Base-by-base conservation (phyloP, 2,113 vertebrate genomes). In the Ochotona curzoniae region DNA sequence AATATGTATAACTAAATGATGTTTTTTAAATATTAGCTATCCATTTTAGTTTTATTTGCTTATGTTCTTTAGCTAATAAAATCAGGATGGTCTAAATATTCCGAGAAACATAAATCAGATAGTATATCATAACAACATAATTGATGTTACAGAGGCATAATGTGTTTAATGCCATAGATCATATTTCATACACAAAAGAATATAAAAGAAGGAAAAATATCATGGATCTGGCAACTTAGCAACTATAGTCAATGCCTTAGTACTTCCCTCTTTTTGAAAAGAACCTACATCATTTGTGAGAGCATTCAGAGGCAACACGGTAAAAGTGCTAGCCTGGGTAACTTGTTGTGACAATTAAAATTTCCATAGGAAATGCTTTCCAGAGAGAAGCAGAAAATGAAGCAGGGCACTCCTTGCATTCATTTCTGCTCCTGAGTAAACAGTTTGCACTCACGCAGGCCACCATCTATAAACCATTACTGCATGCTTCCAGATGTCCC, bases 231-330 rank as follows among this genome's bases (percentile, higher is more conserved):
- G 30, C 66, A 89, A 83, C 67, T 93, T 73, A 90, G 54, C 63
- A 78, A 66, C 20, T 79, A 17, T 74, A 60, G 88, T 49, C 63
- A 83, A 54, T 61, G 32, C 11, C 14, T 91, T 66, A 73, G 75
- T 78, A 80, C 75, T 57, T 75, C 8, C 57, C 8, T 93, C 82
- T 80, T 87, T 88, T 35, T n/a, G 60, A 83, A 93, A 91, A 93
- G 35, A 81, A 66, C 57, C 60, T 67, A 18, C 4, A 15, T 80
- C 1, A 28, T 60, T 86, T 89, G 30, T 9, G 23, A 63, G 60
- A 26, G 23, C 26, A 57, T 60, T 71, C 80, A 60, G 67, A 91
- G 61, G 30, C 38, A 57, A 18, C 63, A 47, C 12, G n/a, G 69
- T 49, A 12, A 38, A 83, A 91, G 78, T n/a, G 17, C 63, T 75